Conservation (phyloP, 2,797 vertebrate species). For the Zalophus californianus region DNA sequence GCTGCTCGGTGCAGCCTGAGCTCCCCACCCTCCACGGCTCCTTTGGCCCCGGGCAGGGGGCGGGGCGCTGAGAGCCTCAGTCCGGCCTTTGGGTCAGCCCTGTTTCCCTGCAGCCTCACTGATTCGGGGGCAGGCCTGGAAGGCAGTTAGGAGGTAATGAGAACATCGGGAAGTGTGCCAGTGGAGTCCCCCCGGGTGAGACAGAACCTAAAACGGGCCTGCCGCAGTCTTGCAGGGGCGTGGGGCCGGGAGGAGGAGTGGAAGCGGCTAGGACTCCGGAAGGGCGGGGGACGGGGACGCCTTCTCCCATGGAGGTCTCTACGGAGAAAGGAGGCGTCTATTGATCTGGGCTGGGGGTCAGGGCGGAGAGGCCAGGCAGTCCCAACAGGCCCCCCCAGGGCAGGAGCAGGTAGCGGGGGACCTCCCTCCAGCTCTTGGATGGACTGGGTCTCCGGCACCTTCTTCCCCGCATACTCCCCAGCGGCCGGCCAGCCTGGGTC, state of each 20-base stretch:
- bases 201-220: not conserved
- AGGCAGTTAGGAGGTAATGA: slow-evolving; percentile 77
- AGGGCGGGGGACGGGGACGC: rapidly evolving
- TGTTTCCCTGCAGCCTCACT: slow-evolving; percentile 52
- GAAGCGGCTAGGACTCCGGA: not conserved
- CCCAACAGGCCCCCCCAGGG: not conserved
- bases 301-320: not conserved
- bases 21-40: not conserved
- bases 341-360: not conserved
- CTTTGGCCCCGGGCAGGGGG: no score
- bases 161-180: slow-evolving; percentile 78
- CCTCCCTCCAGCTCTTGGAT: not conserved
- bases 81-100: slow-evolving; percentile 29
- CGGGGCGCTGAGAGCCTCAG: not conserved
- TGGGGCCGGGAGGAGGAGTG: no score
- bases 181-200: slow-evolving; percentile 61
- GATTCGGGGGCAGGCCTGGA: not conserved
- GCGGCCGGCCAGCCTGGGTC: not conserved
- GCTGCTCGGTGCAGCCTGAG: not conserved
- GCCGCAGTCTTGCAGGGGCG: not conserved
- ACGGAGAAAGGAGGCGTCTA: not conserved
- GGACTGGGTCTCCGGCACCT: rapidly evolving
- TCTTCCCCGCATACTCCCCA: not conserved
- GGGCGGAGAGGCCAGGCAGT: not conserved
- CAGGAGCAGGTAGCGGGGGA: not conserved